These are phyloP conservation scores for Balearica regulorum DNA, from an alignment of 2,797 vertebrate genomes.

Conservation along the genomic window DNA sequence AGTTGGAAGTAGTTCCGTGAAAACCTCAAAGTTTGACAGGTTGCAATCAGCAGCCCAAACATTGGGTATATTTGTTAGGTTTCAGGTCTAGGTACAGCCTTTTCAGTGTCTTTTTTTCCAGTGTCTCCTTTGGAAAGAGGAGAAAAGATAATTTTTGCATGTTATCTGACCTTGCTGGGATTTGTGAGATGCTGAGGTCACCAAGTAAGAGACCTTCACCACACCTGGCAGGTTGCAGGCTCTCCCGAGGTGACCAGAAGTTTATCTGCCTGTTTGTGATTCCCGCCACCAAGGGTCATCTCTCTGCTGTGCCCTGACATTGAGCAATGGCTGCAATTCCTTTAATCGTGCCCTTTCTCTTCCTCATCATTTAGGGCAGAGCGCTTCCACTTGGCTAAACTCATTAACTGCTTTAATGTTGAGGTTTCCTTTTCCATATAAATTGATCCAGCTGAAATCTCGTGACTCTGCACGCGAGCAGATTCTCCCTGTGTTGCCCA, in stretches of 20 bases:
- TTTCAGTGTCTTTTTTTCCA: neutral
- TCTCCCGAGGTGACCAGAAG: neutral
- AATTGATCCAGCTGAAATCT: slow-evolving; percentile 25
- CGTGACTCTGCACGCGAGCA: neutral
- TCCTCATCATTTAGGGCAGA: slow-evolving; percentile 32
- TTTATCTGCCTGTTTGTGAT: slow-evolving; percentile 39
- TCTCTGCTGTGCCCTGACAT: slow-evolving; percentile 35
- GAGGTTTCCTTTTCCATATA: slow-evolving; percentile 27
- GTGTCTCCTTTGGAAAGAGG: neutral
- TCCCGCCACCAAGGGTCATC: neutral
- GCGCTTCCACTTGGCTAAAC: slow-evolving; percentile 58
- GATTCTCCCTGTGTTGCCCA: neutral
- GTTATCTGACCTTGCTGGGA: neutral
- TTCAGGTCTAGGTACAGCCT: neutral
- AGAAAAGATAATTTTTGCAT: neutral
- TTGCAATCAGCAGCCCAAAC: neutral
- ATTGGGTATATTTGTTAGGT: neutral
- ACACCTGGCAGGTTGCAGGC: neutral
- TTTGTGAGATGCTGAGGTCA: neutral
- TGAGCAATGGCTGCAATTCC: slow-evolving; percentile 63
- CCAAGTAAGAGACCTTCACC: neutral
- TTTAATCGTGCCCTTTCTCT: neutral
- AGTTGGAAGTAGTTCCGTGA: neutral
- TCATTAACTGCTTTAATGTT: slow-evolving; percentile 66
- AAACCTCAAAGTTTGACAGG: neutral